Evolutionary conservation across 2,888 invertebrate species (phyloP).

Genomic region (Cenopis cana): DNA sequence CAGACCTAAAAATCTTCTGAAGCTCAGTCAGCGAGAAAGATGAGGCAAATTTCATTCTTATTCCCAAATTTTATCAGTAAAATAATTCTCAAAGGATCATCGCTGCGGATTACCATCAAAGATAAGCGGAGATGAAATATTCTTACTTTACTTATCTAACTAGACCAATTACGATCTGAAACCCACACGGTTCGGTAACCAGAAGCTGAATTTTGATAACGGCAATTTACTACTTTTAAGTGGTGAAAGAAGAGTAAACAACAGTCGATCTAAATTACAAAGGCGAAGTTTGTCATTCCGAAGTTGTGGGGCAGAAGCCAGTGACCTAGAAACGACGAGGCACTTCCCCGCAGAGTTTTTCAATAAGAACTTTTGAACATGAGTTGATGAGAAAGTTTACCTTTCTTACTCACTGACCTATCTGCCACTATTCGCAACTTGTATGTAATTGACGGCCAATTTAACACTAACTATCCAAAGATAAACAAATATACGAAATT

Average conservation of each 20-base stretch:
- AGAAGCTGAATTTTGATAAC: constrained; percentile 36
- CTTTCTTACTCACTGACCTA: constrained; percentile 52
- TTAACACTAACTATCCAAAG: constrained; percentile 11
- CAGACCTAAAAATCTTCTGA: constrained; percentile 57
- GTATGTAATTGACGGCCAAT: constrained; percentile 53
- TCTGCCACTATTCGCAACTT: constrained; percentile 42
- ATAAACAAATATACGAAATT: neutral
- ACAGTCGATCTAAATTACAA: constrained; percentile 61
- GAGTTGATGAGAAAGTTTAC: constrained; percentile 63
- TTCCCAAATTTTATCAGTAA: constrained; percentile 38
- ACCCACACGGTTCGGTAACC: constrained; percentile 33
- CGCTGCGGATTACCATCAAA: constrained; percentile 40
- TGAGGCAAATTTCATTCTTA: constrained; percentile 45
- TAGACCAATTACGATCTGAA: constrained; percentile 30
- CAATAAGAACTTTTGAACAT: constrained; percentile 69
- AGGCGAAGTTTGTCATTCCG: constrained; percentile 62
- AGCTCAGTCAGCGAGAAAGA: constrained; percentile 46
- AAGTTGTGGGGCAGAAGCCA: constrained; percentile 57
- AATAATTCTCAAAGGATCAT: constrained; percentile 41
- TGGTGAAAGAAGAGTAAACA: constrained; percentile 57
- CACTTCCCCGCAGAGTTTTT: constrained; percentile 68
- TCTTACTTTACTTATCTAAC: constrained; percentile 26
- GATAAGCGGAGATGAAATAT: constrained; percentile 39
- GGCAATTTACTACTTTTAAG: constrained; percentile 55
- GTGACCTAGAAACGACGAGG: constrained; percentile 68